phyloP scores from a whole-genome alignment of 2,888 invertebrate species.

The Cryptocephalus moraei region DNA sequence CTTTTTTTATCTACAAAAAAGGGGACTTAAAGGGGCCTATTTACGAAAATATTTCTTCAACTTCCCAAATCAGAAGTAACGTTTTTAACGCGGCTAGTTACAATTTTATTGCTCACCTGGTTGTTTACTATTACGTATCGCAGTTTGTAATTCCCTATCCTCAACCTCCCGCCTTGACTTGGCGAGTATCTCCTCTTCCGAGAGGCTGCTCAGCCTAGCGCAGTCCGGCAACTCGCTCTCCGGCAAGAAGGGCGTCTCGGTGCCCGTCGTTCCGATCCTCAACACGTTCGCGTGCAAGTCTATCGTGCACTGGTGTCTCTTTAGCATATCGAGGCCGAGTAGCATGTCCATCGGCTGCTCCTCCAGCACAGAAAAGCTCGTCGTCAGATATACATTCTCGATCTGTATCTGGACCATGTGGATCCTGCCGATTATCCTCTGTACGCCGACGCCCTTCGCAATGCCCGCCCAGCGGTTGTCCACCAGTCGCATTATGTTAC shows the following conservation, averaged over 20 bases:
- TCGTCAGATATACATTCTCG: slow-evolving; percentile 83
- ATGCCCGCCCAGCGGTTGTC: slow-evolving; percentile 93
- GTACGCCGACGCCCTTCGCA: slow-evolving; percentile 95
- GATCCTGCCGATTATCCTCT: slow-evolving; percentile 90
- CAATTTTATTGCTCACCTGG: too few relatives aligned
- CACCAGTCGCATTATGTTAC: slow-evolving; percentile 81
- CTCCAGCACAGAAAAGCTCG: slow-evolving; percentile 92
- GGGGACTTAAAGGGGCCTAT: too few relatives aligned
- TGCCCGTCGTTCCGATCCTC: slow-evolving; percentile 88
- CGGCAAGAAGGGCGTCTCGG: slow-evolving; percentile 78
- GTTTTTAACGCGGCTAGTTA: too few relatives aligned
- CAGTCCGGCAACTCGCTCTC: slow-evolving; percentile 68
- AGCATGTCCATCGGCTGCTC: slow-evolving; percentile 99
- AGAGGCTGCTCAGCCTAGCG: slow-evolving; percentile 64
- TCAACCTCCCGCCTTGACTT: slow-evolving; percentile 48
- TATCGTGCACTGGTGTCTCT: slow-evolving; percentile 92
- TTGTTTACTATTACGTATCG: slow-evolving; percentile 54
- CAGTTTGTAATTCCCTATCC: slow-evolving; percentile 59
- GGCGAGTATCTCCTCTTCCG: slow-evolving; percentile 50
- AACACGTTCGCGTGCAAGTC: slow-evolving; percentile 83
- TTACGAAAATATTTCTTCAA: too few relatives aligned
- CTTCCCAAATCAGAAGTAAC: too few relatives aligned
- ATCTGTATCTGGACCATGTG: slow-evolving; percentile 97
- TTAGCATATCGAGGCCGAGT: slow-evolving; percentile 93
- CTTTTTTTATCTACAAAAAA: too few relatives aligned